phyloP scores from a whole-genome alignment of 2,113 vertebrate species.

The Hemibagrus wyckioides region DNA sequence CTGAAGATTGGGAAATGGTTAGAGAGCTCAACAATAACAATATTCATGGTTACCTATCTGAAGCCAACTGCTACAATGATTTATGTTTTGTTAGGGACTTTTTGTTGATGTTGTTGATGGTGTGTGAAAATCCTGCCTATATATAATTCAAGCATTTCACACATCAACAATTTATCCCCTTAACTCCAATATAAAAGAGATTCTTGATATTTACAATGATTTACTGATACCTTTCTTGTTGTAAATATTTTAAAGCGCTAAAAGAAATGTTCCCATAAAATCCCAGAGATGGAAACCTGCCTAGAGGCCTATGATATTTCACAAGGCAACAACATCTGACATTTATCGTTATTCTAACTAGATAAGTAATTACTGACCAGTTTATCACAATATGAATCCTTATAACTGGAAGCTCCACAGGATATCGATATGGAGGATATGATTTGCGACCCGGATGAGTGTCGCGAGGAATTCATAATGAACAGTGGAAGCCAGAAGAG shows the following conservation, averaged over 20 bases:
- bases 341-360: slow-evolving; percentile 33
- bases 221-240: not conserved
- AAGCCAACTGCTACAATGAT: not conserved
- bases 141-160: not conserved
- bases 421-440: slow-evolving; percentile 55
- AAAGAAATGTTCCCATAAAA: not conserved
- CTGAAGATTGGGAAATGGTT: not conserved
- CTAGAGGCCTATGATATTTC: not conserved
- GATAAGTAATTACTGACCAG: slow-evolving; percentile 67
- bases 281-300: not conserved
- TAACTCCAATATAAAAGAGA: not conserved
- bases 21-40: too few relatives aligned
- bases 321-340: not conserved
- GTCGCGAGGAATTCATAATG: slow-evolving; percentile 66
- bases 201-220: not conserved
- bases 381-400: slow-evolving; percentile 59
- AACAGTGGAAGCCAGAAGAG: slow-evolving; percentile 59
- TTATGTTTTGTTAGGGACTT: not conserved
- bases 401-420: not conserved
- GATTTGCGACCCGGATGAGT: slow-evolving; percentile 67
- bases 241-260: not conserved
- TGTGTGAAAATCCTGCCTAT: not conserved
- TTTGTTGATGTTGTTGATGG: not conserved
- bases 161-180: not conserved
- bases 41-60: not conserved